Conservation (phyloP, 2,113 vertebrate species). For the Dasyurus viverrinus region DNA sequence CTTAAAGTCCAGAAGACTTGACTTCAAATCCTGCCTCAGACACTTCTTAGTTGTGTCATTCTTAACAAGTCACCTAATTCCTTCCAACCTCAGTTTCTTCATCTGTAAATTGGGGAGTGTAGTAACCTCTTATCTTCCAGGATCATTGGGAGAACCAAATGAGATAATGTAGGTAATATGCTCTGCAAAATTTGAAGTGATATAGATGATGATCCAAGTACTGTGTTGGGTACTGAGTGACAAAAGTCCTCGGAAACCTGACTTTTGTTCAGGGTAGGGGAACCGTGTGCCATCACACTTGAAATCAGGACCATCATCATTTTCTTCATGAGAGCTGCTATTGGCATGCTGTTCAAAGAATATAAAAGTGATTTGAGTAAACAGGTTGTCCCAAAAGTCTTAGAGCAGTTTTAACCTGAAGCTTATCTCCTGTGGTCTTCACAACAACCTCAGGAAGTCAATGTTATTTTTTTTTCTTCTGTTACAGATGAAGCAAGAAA, state of each 20-base stretch:
- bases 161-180: neutral
- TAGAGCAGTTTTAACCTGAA: neutral
- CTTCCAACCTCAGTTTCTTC: neutral
- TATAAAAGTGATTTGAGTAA: neutral
- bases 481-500: neutral
- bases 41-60: neutral
- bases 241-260: neutral
- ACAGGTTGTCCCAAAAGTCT: neutral
- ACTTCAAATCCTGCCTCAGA: neutral
- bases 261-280: no score
- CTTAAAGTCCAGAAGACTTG: neutral
- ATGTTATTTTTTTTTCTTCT: neutral
- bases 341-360: neutral
- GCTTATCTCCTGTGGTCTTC: neutral
- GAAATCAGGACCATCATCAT: neutral
- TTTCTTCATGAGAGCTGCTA: neutral
- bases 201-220: neutral
- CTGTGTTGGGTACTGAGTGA: neutral
- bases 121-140: neutral
- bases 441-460: neutral
- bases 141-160: neutral
- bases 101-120: neutral
- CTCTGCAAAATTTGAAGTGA: neutral
- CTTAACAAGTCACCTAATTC: neutral
- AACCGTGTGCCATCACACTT: neutral